Percentiles rank a stretch among this genome's conserved stretches.
Conservation (phyloP, 2,888 invertebrate species). For the Charanyca ferruginea region DNA sequence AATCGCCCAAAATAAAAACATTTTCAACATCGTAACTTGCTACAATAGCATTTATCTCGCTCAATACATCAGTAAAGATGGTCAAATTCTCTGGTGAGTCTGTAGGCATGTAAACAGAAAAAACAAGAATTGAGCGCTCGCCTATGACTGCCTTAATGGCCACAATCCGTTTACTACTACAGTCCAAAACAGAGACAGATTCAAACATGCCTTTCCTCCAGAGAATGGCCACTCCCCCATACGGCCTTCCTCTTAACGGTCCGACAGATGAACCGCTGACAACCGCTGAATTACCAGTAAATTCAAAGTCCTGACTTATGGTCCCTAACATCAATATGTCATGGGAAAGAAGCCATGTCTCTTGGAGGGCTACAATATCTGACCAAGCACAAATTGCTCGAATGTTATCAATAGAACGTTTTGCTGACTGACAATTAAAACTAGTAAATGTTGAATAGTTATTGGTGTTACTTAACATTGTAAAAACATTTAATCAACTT, state of each 20-base stretch:
- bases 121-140: neutral
- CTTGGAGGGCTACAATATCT: no score
- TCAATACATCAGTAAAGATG: neutral
- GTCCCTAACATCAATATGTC: neutral
- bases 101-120: slow-evolving; percentile 6
- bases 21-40: slow-evolving; percentile 4
- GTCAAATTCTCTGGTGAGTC: neutral
- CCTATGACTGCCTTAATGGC: neutral
- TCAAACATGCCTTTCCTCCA: neutral
- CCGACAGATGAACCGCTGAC: neutral
- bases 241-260: neutral
- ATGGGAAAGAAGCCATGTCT: slow-evolving; percentile 7
- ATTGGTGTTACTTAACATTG: neutral
- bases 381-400: neutral
- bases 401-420: neutral
- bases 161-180: neutral
- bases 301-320: neutral
- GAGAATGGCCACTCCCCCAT: slow-evolving; percentile 8
- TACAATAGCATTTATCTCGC: neutral
- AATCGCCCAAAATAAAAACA: no score
- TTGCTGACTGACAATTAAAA: slow-evolving; percentile 5
- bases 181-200: neutral
- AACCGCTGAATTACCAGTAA: slow-evolving; percentile 6
- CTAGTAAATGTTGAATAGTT: neutral
- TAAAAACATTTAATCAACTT: neutral